Evolutionary conservation across 2,797 vertebrate species (phyloP).

Genomic region (Eptatretus atami): DNA sequence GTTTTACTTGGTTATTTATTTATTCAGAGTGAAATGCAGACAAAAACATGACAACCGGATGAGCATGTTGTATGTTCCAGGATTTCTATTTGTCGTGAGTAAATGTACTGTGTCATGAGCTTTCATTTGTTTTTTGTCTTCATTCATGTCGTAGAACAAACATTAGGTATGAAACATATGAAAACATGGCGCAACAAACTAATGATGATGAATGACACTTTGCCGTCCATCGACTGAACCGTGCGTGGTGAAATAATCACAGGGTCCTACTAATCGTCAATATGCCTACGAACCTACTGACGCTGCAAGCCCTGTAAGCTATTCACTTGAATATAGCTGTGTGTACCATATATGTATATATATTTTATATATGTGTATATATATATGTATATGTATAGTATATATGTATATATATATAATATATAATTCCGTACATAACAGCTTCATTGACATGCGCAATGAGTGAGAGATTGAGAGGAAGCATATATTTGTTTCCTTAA

Average conservation of each 20-base stretch:
- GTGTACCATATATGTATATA: neutral
- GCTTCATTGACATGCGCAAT: neutral
- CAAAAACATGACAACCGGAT: conserved; percentile 59
- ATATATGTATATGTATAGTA: neutral
- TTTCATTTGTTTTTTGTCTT: neutral
- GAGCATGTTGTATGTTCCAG: conserved; percentile 56
- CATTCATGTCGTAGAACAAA: neutral
- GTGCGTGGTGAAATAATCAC: conserved; percentile 73
- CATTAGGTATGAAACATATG: neutral
- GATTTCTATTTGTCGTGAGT: conserved; percentile 51
- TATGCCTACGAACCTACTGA: conserved; percentile 61
- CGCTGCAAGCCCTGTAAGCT: conserved; percentile 39
- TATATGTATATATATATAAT: neutral
- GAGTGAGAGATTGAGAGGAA: no score
- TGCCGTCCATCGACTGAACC: conserved; percentile 57
- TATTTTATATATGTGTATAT: neutral
- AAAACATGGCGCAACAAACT: neutral
- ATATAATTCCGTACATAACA: neutral
- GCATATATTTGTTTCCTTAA: no score
- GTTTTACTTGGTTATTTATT: conserved; percentile 6
- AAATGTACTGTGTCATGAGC: neutral
- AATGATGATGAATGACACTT: neutral
- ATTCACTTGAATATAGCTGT: neutral
- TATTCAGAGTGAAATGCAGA: conserved; percentile 72
- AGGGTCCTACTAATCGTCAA: conserved; percentile 59